Conservation (phyloP, 2,113 vertebrate genomes). For the Athene cunicularia region DNA sequence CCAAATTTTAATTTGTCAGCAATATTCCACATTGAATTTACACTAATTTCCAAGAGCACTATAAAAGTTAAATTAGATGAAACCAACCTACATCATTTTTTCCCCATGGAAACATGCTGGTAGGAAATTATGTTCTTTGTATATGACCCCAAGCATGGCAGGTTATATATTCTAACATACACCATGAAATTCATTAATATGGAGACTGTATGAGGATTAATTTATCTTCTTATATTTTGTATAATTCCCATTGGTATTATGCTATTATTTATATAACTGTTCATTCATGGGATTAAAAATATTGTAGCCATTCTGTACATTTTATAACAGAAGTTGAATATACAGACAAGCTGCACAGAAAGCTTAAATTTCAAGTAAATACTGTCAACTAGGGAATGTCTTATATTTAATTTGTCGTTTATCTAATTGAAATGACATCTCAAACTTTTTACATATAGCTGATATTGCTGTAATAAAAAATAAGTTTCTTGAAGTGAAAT, state of each 20-base stretch:
- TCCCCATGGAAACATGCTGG: neutral
- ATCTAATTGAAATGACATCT: slow-evolving; percentile 37
- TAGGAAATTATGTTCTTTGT: slow-evolving; percentile 12
- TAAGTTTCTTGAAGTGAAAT: slow-evolving; percentile 12
- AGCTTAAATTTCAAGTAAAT: slow-evolving; percentile 16
- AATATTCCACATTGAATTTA: slow-evolving; percentile 44
- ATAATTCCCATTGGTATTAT: neutral
- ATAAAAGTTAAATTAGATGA: slow-evolving; percentile 27
- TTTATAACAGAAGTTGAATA: neutral
- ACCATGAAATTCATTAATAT: slow-evolving; percentile 6
- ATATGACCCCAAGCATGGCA: neutral
- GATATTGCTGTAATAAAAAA: slow-evolving; percentile 28
- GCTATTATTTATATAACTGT: neutral
- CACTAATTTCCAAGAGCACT: neutral
- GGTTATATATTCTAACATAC: neutral
- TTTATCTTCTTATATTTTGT: neutral
- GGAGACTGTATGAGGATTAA: neutral
- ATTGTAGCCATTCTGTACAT: neutral
- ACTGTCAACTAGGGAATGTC: neutral
- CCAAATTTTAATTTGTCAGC: slow-evolving; percentile 45
- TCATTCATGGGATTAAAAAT: neutral
- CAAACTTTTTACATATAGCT: neutral
- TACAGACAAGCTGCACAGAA: neutral
- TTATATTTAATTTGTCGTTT: slow-evolving; percentile 40
- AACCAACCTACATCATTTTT: neutral